Percentiles rank a stretch among this genome's conserved stretches.
phyloP scores from a whole-genome alignment of 2,113 vertebrate species.

The Saimiri boliviensis region DNA sequence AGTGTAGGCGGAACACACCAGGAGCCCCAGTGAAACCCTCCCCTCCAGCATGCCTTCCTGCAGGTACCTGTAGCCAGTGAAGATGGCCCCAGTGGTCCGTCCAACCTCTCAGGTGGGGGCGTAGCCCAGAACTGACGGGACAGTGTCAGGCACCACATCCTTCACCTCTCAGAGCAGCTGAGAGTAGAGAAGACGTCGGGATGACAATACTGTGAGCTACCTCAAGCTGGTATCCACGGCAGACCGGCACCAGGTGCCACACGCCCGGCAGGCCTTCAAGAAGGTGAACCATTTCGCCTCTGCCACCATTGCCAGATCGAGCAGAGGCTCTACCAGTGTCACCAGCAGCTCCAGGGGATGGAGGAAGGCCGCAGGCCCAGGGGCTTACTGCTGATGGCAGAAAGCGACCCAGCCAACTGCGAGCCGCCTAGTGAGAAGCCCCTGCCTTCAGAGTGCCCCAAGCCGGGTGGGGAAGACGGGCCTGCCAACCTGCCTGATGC shows the following conservation, averaged over 20 bases:
- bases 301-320: conserved; percentile 50
- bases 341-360: conserved; percentile 59
- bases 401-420: not conserved
- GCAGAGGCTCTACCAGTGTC: conserved; percentile 24
- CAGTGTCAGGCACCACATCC: conserved; percentile 36
- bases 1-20: conserved; percentile 16
- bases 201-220: conserved; percentile 53
- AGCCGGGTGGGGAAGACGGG: not conserved
- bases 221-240: conserved; percentile 66
- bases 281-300: conserved; percentile 64
- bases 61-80: not conserved
- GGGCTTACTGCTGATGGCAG: not conserved
- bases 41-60: not conserved
- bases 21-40: not conserved
- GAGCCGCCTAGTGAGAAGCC: not conserved
- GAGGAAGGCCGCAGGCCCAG: not conserved
- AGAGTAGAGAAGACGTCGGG: conserved; percentile 40
- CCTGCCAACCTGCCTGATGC: accelerated
- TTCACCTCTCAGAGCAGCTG: conserved; percentile 67
- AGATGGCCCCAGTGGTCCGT: not conserved
- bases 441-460: not conserved
- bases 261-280: conserved; percentile 54
- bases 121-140: not conserved
- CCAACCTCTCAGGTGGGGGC: not conserved
- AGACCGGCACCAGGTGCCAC: not conserved